Conservation (phyloP, 2,797 vertebrate genomes). For the Spinus olivaceus region DNA sequence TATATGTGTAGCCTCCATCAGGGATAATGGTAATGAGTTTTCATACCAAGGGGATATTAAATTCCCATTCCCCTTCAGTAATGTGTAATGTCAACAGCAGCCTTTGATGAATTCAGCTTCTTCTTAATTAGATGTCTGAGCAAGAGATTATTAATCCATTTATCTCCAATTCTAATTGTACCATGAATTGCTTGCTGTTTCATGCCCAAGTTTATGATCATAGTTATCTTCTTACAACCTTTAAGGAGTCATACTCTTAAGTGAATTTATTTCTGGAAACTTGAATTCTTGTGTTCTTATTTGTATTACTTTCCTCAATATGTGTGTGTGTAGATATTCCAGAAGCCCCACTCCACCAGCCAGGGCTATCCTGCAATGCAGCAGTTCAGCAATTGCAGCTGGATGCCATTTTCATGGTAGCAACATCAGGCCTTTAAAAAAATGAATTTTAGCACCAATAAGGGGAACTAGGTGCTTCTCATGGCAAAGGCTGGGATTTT, state of each 20-base stretch:
- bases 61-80: conserved; percentile 10
- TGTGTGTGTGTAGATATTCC: not conserved
- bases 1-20: not conserved
- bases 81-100: conserved; percentile 33
- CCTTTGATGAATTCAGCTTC: conserved; percentile 2
- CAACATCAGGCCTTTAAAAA: not conserved
- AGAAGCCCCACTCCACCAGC: not conserved
- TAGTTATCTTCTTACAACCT: not conserved
- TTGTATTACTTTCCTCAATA: not conserved
- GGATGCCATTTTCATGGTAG: not conserved
- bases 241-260: not conserved
- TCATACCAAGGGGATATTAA: not conserved
- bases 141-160: conserved; percentile 34
- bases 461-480: not conserved
- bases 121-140: conserved; percentile 23
- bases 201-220: not conserved
- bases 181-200: not conserved
- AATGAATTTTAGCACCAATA: not conserved
- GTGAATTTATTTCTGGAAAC: not conserved
- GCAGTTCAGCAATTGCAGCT: not conserved
- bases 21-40: conserved; percentile 6
- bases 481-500: not conserved
- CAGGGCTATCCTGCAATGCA: not conserved
- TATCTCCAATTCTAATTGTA: conserved; percentile 14
- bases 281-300: not conserved